Evolutionary conservation across 2,113 vertebrate species (phyloP).

Genomic region (Anarrhichthys ocellatus): DNA sequence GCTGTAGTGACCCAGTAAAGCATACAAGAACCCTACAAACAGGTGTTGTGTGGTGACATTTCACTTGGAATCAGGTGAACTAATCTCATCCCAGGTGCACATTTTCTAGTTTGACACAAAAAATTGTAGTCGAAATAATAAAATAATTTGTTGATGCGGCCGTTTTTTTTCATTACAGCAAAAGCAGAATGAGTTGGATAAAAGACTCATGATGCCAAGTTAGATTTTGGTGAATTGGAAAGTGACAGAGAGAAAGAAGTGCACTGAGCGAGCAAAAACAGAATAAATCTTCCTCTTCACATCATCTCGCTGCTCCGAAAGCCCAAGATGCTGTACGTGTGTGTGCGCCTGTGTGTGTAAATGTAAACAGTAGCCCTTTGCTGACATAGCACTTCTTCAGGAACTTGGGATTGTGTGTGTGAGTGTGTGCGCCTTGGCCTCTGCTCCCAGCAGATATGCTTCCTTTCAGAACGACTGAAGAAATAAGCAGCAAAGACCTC

Average conservation of each 20-base stretch:
- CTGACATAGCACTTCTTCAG: slow-evolving; percentile 63
- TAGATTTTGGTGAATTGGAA: slow-evolving; percentile 13
- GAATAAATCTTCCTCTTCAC: slow-evolving; percentile 7
- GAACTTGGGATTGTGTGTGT: slow-evolving; percentile 60
- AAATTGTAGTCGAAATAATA: not conserved
- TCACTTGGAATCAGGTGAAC: not conserved
- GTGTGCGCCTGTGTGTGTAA: slow-evolving; percentile 13
- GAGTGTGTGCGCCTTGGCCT: slow-evolving; percentile 23
- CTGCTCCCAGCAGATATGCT: slow-evolving; percentile 67
- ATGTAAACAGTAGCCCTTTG: slow-evolving; percentile 51
- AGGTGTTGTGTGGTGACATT: not conserved
- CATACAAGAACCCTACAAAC: not conserved
- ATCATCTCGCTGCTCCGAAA: slow-evolving; percentile 15
- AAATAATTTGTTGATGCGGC: slow-evolving; percentile 8
- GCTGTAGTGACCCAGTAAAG: not conserved
- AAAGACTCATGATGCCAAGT: slow-evolving; percentile 19
- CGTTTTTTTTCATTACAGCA: slow-evolving; percentile 11
- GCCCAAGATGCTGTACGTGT: slow-evolving; percentile 38
- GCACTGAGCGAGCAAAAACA: slow-evolving; percentile 23
- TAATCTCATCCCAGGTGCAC: not conserved
- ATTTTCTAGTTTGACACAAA: not conserved
- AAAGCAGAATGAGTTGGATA: slow-evolving; percentile 3
- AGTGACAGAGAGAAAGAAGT: not conserved
- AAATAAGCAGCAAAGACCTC: slow-evolving; percentile 48
- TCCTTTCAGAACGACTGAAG: slow-evolving; percentile 53